Evolutionary conservation across 2,797 vertebrate species (phyloP).

Genomic region (Falco concolor): DNA sequence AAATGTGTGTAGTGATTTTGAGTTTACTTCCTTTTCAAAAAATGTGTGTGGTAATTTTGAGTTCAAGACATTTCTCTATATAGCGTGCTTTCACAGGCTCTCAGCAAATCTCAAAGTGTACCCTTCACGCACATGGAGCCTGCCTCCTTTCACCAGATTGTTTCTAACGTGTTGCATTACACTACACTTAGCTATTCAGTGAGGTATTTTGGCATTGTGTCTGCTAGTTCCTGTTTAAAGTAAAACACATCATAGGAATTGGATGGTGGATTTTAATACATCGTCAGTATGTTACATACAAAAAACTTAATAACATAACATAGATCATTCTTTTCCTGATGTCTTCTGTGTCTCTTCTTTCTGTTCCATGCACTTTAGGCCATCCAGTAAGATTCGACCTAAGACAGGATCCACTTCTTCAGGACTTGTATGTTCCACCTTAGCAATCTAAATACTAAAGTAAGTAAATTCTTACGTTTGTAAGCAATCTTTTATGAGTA

Average conservation of each 20-base stretch:
- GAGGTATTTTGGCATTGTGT: conserved; percentile 8
- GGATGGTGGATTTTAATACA: not conserved
- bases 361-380: not conserved
- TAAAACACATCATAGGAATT: not conserved
- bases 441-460: not conserved
- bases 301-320: not conserved
- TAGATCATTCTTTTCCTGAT: not conserved
- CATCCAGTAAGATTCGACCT: not conserved
- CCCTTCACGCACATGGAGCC: not conserved
- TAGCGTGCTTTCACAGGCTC: not conserved
- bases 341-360: not conserved
- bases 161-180: not conserved
- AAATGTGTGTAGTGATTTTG: not conserved
- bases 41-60: not conserved
- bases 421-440: not conserved
- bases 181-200: not conserved
- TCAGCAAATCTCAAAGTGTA: not conserved
- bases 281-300: not conserved
- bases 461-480: not conserved
- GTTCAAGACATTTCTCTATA: not conserved
- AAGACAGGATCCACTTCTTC: not conserved
- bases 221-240: not conserved
- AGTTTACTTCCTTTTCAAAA: not conserved
- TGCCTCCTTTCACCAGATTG: not conserved
- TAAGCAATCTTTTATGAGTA: not conserved